Base-by-base conservation (phyloP, 1,140 invertebrate genomes). In the Trigoniulus corallinus region DNA sequence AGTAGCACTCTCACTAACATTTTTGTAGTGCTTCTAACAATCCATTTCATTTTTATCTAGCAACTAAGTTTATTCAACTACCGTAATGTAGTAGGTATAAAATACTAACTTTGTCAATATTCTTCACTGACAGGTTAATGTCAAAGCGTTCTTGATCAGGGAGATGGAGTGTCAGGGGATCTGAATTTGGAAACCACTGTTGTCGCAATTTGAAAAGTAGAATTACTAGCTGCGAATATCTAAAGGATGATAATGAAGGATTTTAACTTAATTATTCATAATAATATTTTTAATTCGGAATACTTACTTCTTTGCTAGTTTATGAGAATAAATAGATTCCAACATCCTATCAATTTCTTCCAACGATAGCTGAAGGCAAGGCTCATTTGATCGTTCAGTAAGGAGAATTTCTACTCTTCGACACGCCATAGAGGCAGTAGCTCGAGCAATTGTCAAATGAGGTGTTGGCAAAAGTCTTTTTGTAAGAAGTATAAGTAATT, bases 361-460 rank as follows among this genome's bases (percentile, higher is more conserved):
- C 44, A 72, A 65, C 3, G 74, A 60, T 15, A 83, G 56, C 55
- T 81, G 79, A 20, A 67, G 61, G 10, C 49, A 51, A n/a, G 72
- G 68, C 39, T 74, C 70, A 43, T 72, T 70, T 40, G 59, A 52
- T 37, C 63, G 62, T 37, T 75, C 65, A 1, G 74, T 74, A 40
- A 82, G 59, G 3, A 84, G 62, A 47, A 75, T 70, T 57, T 82
- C 79, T 2, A 80, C 63, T 47, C 77, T 68, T 22, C 73, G 68
- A 60, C 73, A 75, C 1, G 75, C 73, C 27, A 84, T 72, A 53
- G 72, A 72, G 21, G 74, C 71, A 26, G 76, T 75, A 53, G 74
- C 68, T 26, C 76, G 63, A 0, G 73, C 72, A 3, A 82, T 58
- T 3, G 74, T 72, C 2, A 81, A 60, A 58, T 80, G 75, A 21